phyloP scores from a whole-genome alignment of 1,140 invertebrate genomes.

The Ylistrum balloti region DNA sequence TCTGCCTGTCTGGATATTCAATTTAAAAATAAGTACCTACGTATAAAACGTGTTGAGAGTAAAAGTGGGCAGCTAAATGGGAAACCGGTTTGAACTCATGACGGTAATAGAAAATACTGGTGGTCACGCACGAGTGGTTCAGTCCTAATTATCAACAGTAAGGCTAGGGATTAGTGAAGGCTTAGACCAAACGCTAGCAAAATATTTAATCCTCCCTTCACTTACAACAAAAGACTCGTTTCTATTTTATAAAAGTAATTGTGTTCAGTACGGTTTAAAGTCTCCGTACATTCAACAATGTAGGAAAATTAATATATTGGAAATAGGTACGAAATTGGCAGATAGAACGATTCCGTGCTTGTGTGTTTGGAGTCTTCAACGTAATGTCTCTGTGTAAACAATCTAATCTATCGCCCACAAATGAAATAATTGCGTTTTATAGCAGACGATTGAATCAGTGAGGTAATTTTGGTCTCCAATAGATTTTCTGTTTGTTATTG shows the following conservation, averaged over 20 bases:
- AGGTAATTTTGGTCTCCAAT: background rate
- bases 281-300: background rate
- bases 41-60: background rate
- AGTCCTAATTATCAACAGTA: slow-evolving; percentile 26
- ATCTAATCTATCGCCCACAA: background rate
- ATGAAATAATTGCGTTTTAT: slow-evolving; percentile 30
- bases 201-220: slow-evolving; percentile 22
- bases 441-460: background rate
- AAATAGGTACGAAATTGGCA: background rate
- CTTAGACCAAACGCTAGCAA: slow-evolving; percentile 1
- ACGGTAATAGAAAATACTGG: slow-evolving; percentile 17
- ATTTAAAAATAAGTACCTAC: slow-evolving; percentile 16
- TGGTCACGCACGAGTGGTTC: background rate
- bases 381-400: slow-evolving; percentile 8
- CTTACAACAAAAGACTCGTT: background rate
- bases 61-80: slow-evolving; percentile 3
- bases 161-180: background rate
- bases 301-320: slow-evolving; percentile 30
- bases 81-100: slow-evolving; percentile 29
- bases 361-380: background rate
- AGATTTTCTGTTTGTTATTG: background rate
- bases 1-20: background rate
- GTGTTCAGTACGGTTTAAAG: background rate
- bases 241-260: slow-evolving; percentile 31
- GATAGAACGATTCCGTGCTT: background rate